Base-by-base conservation (phyloP, 1,140 invertebrate genomes). In the Papilio polyxenes region DNA sequence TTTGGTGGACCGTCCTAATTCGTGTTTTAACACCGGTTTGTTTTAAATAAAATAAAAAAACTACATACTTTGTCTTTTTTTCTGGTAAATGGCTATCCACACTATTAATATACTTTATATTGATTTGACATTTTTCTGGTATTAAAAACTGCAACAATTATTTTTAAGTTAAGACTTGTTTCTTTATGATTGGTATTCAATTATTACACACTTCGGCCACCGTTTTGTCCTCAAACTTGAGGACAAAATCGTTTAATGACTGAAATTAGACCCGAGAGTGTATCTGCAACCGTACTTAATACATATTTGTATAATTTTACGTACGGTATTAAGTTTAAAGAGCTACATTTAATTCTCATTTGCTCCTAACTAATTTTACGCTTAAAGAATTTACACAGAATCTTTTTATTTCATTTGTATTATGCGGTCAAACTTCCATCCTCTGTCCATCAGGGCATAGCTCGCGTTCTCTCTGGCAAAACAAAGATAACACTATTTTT, bases 1-100 rank as follows among this genome's bases (percentile, higher is more conserved):
- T 80, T 80, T 69, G 62, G 78, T 80, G 56, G 37, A 40, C 77
- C 78, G 56, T 48, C 59, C 78, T 44, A 80, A 69, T 80, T 80
- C 78, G 78, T 69, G 78, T 65, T 69, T 80, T 69, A 44, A 80
- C 56, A 65, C 59, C 56, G 44, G 53, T 62, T 40, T 69, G 31
- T 69, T 79, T n/a, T 62, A 65, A 69, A 65, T 51, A 79, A 65
- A 69, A 65, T 51, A 79, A 80, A 49, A n/a, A 78, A 78, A 79
- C 62, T 4, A 17, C 17, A 17, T 37, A 40, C 15, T 15, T 62
- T 62, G 10, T 44, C 48, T 11, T 65, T 80, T 59, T 59, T 59
- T n/a, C 17, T 8, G 17, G n/a, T 17, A 59, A 59, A 20, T 20
- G 56, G n/a, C 17, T n/a, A 10, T 62, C 15, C 11, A 17, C 3